A percentile compares a stretch with the other conserved stretches of the same genome.
Evolutionary conservation across 2,113 vertebrate species (phyloP).

Genomic region (Apodemus speciosus): DNA sequence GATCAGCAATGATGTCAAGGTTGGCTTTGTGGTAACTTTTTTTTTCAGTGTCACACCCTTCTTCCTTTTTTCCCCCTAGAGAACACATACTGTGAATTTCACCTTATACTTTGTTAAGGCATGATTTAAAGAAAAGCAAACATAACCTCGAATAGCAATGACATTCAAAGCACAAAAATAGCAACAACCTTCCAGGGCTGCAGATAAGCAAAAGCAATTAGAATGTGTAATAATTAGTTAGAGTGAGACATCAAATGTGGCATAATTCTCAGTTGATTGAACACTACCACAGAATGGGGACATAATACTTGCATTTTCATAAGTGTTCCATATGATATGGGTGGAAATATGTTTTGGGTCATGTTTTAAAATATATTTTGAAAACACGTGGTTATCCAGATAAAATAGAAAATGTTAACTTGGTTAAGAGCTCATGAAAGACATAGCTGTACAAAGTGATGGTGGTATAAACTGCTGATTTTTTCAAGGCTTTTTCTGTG

Average conservation of each 20-base stretch:
- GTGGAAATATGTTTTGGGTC: background rate
- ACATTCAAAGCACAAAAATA: background rate
- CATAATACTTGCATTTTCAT: background rate
- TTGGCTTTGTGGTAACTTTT: background rate
- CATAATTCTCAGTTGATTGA: background rate
- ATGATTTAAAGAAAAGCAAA: constrained; percentile 20
- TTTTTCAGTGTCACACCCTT: background rate
- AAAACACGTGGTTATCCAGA: background rate
- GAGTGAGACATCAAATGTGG: background rate
- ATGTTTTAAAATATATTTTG: background rate
- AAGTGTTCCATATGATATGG: background rate
- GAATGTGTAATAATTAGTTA: background rate
- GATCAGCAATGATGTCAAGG: background rate
- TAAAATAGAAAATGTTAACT: constrained; percentile 11
- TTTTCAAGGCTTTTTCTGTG: background rate
- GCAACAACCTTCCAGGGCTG: background rate
- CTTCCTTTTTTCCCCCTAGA: background rate
- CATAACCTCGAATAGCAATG: background rate
- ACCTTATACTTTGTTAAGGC: background rate
- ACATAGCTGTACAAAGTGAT: background rate
- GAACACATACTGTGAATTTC: background rate
- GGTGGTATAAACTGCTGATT: background rate
- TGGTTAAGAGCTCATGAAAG: background rate
- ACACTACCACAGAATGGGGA: background rate
- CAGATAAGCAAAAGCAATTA: constrained; percentile 22